phyloP scores from a whole-genome alignment of 53 echinoderm and acorn worm genomes.

The Stichopus horrens region DNA sequence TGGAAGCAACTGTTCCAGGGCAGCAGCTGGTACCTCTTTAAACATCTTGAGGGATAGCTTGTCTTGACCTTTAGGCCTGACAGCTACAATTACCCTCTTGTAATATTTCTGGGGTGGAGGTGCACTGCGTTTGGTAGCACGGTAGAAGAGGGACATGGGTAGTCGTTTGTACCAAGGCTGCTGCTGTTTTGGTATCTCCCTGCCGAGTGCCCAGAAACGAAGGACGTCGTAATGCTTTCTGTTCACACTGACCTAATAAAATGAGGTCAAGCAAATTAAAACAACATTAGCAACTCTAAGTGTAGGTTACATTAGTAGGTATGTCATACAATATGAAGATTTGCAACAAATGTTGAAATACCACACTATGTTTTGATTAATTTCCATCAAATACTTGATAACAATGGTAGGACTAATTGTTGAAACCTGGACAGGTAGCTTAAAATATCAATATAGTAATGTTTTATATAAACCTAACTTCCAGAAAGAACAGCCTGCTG shows the following conservation, averaged over 20 bases:
- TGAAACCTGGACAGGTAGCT: too few species aligned
- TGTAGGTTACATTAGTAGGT: too few species aligned
- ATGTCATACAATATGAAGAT: too few species aligned
- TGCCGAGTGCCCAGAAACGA: conserved; percentile 92
- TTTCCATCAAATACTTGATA: too few species aligned
- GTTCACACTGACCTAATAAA: conserved; percentile 87
- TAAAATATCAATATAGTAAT: too few species aligned
- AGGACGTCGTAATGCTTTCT: conserved; percentile 86
- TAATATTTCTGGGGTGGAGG: conserved; percentile 85
- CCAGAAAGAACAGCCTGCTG: too few species aligned
- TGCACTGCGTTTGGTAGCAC: conserved; percentile 61
- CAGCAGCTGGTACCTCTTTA: conserved; percentile 90
- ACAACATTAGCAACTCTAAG: too few species aligned
- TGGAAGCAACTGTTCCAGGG: conserved; percentile 89
- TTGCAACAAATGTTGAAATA: too few species aligned
- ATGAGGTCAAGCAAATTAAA: background rate
- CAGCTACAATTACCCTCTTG: conserved; percentile 94
- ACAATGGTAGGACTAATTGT: too few species aligned
- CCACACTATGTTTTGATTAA: too few species aligned
- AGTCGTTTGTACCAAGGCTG: conserved; percentile 71
- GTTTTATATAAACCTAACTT: too few species aligned
- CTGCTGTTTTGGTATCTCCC: conserved; percentile 70
- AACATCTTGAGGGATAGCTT: conserved; percentile 98
- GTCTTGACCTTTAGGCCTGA: conserved; percentile 81
- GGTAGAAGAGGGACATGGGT: conserved; percentile 64